Evolutionary conservation across 2,888 invertebrate genomes (phyloP).

Genomic region (Hermodice carunculata): DNA sequence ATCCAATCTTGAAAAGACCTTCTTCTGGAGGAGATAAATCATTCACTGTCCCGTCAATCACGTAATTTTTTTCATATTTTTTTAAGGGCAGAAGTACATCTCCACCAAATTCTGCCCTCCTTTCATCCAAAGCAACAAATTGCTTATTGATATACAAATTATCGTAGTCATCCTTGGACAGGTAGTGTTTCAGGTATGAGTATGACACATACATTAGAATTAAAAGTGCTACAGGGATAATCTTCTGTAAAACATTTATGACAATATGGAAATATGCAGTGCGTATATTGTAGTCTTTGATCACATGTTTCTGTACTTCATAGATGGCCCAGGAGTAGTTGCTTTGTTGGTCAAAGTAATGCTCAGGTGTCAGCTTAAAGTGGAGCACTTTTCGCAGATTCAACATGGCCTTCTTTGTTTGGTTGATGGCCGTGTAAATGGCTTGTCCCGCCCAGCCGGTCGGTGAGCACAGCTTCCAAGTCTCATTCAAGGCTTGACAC

Average conservation of each 20-base stretch:
- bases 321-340: constrained; percentile 32
- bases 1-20: constrained; percentile 42
- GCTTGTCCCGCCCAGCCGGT: constrained; percentile 44
- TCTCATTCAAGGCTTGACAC: constrained; percentile 38
- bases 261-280: constrained; percentile 35
- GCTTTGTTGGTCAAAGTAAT: constrained; percentile 26
- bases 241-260: constrained; percentile 31
- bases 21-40: constrained; percentile 46
- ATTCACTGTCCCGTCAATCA: constrained; percentile 46
- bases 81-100: constrained; percentile 51
- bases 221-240: constrained; percentile 33
- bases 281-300: constrained; percentile 24
- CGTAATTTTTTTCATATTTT: constrained; percentile 46
- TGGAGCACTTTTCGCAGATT: constrained; percentile 30
- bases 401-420: constrained; percentile 41
- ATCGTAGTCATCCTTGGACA: constrained; percentile 53
- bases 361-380: constrained; percentile 36
- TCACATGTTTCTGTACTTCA: constrained; percentile 27
- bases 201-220: constrained; percentile 37
- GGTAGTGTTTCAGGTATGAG: constrained; percentile 45
- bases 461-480: constrained; percentile 35
- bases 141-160: constrained; percentile 54
- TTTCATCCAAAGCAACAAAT: constrained; percentile 47
- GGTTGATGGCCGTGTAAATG: constrained; percentile 43
- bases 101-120: constrained; percentile 33